Percentiles rank a stretch among this genome's conserved stretches.
These are phyloP conservation scores for Halcyon badia DNA, from an alignment of 2,797 vertebrate species.

Conservation along the genomic window DNA sequence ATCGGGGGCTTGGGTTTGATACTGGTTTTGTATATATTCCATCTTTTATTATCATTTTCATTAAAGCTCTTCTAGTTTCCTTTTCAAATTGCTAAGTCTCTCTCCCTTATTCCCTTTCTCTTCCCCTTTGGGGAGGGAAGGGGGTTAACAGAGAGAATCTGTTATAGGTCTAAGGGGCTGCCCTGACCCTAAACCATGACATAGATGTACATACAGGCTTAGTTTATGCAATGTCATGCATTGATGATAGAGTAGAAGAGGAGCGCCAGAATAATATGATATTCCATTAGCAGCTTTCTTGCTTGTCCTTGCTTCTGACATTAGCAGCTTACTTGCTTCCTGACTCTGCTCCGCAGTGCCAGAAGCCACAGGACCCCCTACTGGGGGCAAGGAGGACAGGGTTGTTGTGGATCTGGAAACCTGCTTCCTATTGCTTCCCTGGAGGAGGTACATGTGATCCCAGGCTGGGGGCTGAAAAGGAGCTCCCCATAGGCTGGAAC, in stretches of 20 bases:
- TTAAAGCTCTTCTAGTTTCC: too few relatives aligned
- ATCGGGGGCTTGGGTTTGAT: too few relatives aligned
- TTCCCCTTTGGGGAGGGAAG: too few relatives aligned
- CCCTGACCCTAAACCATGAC: too few relatives aligned
- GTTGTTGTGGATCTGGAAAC: not conserved
- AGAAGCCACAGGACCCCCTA: fast-evolving
- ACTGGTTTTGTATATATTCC: too few relatives aligned
- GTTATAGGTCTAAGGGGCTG: too few relatives aligned
- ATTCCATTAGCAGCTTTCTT: not conserved
- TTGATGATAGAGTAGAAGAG: not conserved
- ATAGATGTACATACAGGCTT: not conserved
- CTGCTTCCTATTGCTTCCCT: not conserved
- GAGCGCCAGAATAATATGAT: fast-evolving
- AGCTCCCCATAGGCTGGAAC: not conserved
- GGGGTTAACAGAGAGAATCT: too few relatives aligned
- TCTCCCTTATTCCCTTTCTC: too few relatives aligned
- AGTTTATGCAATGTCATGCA: not conserved
- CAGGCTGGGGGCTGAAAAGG: not conserved
- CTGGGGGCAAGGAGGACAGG: not conserved
- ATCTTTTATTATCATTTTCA: too few relatives aligned
- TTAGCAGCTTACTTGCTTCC: not conserved
- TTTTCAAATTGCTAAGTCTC: too few relatives aligned
- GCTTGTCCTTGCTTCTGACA: not conserved
- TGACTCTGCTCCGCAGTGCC: not conserved
- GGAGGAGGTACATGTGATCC: not conserved